These are phyloP conservation scores for Tipula confusa DNA, from an alignment of 2,888 invertebrate genomes.

Conservation along the genomic window DNA sequence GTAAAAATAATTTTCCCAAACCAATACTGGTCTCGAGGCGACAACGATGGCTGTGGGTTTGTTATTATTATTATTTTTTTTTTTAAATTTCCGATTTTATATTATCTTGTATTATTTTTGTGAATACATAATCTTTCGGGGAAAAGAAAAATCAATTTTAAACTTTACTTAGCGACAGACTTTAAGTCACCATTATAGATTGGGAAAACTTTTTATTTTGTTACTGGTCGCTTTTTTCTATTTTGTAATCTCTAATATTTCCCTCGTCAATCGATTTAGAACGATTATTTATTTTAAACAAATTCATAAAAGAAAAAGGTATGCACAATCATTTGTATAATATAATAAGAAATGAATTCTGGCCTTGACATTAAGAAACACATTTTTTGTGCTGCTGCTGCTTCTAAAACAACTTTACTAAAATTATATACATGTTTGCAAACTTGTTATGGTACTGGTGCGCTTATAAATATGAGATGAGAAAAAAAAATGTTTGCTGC, in stretches of 20 bases:
- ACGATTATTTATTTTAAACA: background rate
- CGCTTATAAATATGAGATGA: background rate
- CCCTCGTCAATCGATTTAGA: background rate
- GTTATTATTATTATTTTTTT: background rate
- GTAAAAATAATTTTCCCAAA: background rate
- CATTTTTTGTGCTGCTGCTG: conserved; percentile 25
- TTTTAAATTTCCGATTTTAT: background rate
- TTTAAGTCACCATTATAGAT: background rate
- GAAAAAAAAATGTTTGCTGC: background rate
- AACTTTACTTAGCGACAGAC: conserved; percentile 3
- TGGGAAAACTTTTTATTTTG: background rate
- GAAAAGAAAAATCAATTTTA: background rate
- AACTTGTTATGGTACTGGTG: background rate
- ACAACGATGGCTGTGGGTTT: background rate
- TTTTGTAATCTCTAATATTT: background rate
- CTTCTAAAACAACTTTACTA: background rate
- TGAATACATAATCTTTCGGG: background rate
- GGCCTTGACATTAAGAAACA: background rate
- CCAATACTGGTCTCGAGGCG: background rate
- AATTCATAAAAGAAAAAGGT: background rate
- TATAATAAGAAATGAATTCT: conserved; percentile 3
- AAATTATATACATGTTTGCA: background rate
- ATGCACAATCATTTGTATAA: conserved; percentile 13
- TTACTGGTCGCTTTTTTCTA: background rate
- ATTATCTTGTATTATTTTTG: background rate